Evolutionary conservation across 2,113 vertebrate genomes (phyloP).

Genomic region (Cacatua alba): DNA sequence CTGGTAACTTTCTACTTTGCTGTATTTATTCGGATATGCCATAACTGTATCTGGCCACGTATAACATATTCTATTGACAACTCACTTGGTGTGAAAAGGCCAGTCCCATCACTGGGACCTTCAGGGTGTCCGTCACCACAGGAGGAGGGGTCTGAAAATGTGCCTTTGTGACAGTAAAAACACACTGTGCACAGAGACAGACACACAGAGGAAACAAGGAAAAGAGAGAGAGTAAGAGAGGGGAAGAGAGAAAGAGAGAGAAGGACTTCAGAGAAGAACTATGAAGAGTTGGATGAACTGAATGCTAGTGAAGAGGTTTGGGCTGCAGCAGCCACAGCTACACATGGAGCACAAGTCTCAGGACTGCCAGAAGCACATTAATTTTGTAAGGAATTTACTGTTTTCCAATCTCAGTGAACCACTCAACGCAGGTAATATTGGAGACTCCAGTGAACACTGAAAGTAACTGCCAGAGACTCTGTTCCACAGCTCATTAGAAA

Average conservation of each 20-base stretch:
- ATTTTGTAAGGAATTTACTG: neutral
- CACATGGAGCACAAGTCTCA: neutral
- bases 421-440: neutral
- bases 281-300: conserved; percentile 59
- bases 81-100: conserved; percentile 92
- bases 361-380: neutral
- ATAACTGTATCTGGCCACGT: neutral
- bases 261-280: conserved; percentile 76
- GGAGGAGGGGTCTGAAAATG: conserved; percentile 87
- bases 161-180: conserved; percentile 88
- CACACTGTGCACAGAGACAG: conserved; percentile 81
- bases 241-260: conserved; percentile 65
- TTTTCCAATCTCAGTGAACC: neutral
- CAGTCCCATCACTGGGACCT: conserved; percentile 87
- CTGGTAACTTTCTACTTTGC: neutral
- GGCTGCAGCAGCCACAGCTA: conserved; percentile 7
- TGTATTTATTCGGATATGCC: neutral
- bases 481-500: neutral
- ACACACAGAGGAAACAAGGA: conserved; percentile 74
- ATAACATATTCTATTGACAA: conserved; percentile 63
- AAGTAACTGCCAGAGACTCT: conserved; percentile 21
- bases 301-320: conserved; percentile 18
- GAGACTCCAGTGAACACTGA: neutral
- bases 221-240: conserved; percentile 63
- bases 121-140: conserved; percentile 87